Percentiles rank a stretch among this genome's conserved stretches.
Conservation (phyloP, 2,113 vertebrate genomes). For the Ardeotis arabs region DNA sequence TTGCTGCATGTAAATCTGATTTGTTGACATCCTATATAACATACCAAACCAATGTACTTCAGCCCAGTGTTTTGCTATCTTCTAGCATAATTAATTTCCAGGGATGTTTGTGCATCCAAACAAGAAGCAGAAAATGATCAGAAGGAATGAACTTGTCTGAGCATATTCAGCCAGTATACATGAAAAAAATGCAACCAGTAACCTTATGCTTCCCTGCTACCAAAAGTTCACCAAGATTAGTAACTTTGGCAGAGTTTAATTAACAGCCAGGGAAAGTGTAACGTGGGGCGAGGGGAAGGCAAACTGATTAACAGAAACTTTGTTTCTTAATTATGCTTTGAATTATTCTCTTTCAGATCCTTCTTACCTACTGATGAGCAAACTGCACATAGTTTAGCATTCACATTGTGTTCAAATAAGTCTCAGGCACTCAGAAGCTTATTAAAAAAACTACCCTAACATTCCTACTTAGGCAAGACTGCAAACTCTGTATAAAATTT, state of each 20-base stretch:
- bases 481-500: neutral
- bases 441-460: neutral
- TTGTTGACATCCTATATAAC: conserved; percentile 43
- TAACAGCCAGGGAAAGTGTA: conserved; percentile 35
- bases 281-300: neutral
- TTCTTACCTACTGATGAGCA: neutral
- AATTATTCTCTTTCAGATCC: conserved; percentile 1
- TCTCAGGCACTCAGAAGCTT: neutral
- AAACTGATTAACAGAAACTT: conserved; percentile 35
- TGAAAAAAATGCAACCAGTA: neutral
- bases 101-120: conserved; percentile 31
- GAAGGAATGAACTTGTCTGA: conserved; percentile 26
- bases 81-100: conserved; percentile 57
- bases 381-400: neutral
- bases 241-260: conserved; percentile 29
- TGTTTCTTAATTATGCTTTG: conserved; percentile 44
- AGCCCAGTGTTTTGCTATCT: conserved; percentile 21
- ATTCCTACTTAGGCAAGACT: neutral
- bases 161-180: neutral
- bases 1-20: conserved; percentile 58
- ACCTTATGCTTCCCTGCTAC: neutral
- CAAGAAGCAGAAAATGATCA: conserved; percentile 36
- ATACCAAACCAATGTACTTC: conserved; percentile 1
- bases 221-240: conserved; percentile 39
- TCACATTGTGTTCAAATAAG: neutral